phyloP scores from a whole-genome alignment of 2,888 invertebrate species.

The Drosophila meridiana region DNA sequence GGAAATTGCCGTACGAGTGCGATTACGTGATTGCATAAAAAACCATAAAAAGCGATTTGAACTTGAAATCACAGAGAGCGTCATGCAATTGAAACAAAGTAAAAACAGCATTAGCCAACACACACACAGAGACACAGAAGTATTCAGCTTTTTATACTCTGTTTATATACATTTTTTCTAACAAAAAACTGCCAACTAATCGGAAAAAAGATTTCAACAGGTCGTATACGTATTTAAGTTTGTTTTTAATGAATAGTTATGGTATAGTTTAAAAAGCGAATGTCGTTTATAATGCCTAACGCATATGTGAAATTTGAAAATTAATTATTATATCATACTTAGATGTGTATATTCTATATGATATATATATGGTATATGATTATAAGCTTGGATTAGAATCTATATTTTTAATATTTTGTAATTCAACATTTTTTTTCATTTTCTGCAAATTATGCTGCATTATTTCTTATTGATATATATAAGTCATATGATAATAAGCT shows the following conservation, averaged over 20 bases:
- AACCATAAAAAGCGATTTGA: constrained; percentile 67
- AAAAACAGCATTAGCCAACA: constrained; percentile 19
- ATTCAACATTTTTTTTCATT: no score
- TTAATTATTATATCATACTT: not conserved
- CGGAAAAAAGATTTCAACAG: not conserved
- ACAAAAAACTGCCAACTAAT: not conserved
- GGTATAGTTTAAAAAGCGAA: not conserved
- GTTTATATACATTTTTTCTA: not conserved
- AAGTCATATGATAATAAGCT: no score
- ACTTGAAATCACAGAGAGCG: constrained; percentile 69
- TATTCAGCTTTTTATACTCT: constrained; percentile 14
- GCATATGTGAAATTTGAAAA: no score
- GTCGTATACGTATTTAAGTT: constrained; percentile 7
- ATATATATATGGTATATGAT: no score
- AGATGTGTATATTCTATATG: no score
- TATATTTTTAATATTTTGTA: no score
- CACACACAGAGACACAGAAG: constrained; percentile 1
- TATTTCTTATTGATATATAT: no score
- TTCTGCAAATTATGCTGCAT: no score
- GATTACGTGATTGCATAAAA: constrained; percentile 74
- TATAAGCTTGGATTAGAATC: no score
- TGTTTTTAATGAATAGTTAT: no score
- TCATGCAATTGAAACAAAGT: constrained; percentile 62
- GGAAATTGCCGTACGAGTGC: constrained; percentile 33
- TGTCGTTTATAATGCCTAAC: not conserved